These are phyloP conservation scores for Tetragonula carbonaria DNA, from an alignment of 2,888 invertebrate species.

Conservation along the genomic window DNA sequence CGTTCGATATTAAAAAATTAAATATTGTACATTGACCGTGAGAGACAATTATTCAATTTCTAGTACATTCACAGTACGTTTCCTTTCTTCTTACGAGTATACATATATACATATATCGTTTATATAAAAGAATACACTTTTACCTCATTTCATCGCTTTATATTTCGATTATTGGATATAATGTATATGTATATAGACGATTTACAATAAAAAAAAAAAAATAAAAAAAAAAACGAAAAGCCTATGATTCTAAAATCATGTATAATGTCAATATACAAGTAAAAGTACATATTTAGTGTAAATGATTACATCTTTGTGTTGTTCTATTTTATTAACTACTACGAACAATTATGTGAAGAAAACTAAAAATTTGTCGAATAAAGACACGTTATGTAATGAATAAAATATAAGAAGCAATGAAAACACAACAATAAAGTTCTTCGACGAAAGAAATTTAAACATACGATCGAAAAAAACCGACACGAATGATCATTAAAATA, in stretches of 20 bases:
- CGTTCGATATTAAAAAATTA: conserved; percentile 10
- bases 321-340: conserved; percentile 1
- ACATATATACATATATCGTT: not conserved
- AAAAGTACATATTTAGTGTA: not conserved
- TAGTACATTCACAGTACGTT: not conserved
- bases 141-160: conserved; percentile 12
- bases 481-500: too few species aligned
- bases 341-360: not conserved
- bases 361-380: not conserved
- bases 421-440: not conserved
- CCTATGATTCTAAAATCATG: conserved; percentile 7
- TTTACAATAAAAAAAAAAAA: not conserved
- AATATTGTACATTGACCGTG: conserved; percentile 2
- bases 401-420: not conserved
- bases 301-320: not conserved
- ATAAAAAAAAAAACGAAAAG: not conserved
- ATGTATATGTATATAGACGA: conserved; percentile 2
- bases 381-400: not conserved
- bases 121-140: not conserved
- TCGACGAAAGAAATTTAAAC: not conserved
- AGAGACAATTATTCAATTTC: not conserved
- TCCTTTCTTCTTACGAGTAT: not conserved
- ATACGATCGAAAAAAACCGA: too few species aligned
- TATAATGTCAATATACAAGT: not conserved
- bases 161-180: not conserved